A percentile compares a stretch with the other conserved stretches of the same genome.
These are phyloP conservation scores for Eupithecia pulchellata DNA, from an alignment of 2,888 invertebrate genomes.

Conservation along the genomic window DNA sequence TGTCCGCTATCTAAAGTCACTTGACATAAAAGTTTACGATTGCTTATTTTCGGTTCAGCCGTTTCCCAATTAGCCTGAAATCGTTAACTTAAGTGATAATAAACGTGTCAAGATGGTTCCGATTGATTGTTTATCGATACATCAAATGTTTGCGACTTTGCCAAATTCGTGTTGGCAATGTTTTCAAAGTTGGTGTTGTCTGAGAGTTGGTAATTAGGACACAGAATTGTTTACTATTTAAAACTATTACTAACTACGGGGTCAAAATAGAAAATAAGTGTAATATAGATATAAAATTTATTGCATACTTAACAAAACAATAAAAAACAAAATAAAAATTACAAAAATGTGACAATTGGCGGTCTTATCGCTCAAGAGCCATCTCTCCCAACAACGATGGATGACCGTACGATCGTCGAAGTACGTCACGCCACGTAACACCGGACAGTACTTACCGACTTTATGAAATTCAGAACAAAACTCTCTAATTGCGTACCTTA, in stretches of 20 bases:
- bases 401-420: too few species aligned
- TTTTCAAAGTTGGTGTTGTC: not conserved
- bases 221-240: not conserved
- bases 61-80: conserved; percentile 75
- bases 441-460: too few species aligned
- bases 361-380: too few species aligned
- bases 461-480: not conserved
- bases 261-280: too few species aligned
- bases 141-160: conserved; percentile 5
- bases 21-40: conserved; percentile 69
- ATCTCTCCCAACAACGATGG: too few species aligned
- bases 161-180: not conserved
- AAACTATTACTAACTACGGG: too few species aligned
- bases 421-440: too few species aligned
- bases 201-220: not conserved
- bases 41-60: conserved; percentile 66
- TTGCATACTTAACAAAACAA: too few species aligned
- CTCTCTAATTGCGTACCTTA: not conserved
- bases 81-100: conserved; percentile 57
- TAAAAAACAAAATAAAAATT: too few species aligned
- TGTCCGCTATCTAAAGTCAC: conserved; percentile 54
- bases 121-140: conserved; percentile 49
- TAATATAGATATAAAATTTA: too few species aligned
- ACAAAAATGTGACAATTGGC: too few species aligned
- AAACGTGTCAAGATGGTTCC: conserved; percentile 62